Percentiles rank a stretch among this genome's conserved stretches.
Conservation (phyloP, 2,888 invertebrate species). For the Cryptocephalus primarius region DNA sequence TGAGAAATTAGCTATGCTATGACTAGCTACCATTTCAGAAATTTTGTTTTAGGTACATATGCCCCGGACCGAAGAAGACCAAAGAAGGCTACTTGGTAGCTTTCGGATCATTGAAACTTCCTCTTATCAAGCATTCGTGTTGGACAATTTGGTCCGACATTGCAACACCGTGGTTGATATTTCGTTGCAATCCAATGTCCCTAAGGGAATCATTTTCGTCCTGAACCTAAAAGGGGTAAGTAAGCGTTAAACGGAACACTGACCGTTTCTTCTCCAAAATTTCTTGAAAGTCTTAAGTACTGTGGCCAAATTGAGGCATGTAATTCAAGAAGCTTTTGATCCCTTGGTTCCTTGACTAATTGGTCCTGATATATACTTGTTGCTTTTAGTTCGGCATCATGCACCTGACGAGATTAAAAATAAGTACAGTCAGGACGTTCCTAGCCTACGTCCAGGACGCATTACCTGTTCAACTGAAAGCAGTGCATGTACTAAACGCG, state of each 20-base stretch:
- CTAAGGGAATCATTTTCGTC: constrained; percentile 17
- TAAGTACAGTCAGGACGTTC: constrained; percentile 17
- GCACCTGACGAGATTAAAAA: constrained; percentile 24
- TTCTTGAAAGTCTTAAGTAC: too few species aligned
- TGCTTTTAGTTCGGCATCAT: constrained; percentile 24
- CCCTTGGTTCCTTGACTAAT: too few species aligned
- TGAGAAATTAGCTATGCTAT: too few species aligned
- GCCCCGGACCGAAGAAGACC: constrained; percentile 20
- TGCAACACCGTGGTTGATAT: constrained; percentile 15
- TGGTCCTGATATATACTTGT: too few species aligned
- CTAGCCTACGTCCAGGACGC: constrained; percentile 29
- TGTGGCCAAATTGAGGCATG: too few species aligned
- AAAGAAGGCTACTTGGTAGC: constrained; percentile 19
- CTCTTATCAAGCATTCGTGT: constrained; percentile 20
- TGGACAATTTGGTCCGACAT: constrained; percentile 18
- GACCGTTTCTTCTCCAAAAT: too few species aligned
- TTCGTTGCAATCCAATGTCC: constrained; percentile 15
- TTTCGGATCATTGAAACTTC: constrained; percentile 18
- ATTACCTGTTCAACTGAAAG: constrained; percentile 32
- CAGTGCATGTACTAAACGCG: constrained; percentile 34
- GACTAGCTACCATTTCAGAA: too few species aligned
- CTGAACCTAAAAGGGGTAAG: constrained; percentile 22
- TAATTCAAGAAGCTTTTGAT: too few species aligned
- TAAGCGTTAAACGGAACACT: background rate
- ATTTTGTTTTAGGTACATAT: constrained; percentile 13